Evolutionary conservation across 2,888 invertebrate species (phyloP).

Genomic region (Silvanus unidentatus): DNA sequence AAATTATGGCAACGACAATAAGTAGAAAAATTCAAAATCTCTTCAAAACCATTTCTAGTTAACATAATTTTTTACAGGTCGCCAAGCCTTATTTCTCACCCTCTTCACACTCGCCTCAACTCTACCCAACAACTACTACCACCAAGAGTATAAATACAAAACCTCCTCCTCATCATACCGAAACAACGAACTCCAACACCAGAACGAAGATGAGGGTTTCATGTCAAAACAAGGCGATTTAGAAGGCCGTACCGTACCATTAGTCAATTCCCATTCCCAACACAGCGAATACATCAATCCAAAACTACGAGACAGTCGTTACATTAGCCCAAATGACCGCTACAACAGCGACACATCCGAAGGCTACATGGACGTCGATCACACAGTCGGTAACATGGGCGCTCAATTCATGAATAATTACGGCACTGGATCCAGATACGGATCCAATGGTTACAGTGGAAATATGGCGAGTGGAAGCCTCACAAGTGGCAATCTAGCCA

Average conservation of each 20-base stretch:
- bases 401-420: not conserved
- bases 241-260: conserved; percentile 36
- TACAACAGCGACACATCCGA: conserved; percentile 19
- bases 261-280: conserved; percentile 39
- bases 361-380: conserved; percentile 23
- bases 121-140: conserved; percentile 23
- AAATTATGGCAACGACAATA: no score
- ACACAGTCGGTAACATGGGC: not conserved
- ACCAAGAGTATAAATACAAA: conserved; percentile 43
- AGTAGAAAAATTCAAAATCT: no score
- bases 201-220: conserved; percentile 42
- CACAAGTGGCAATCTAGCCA: conserved; percentile 5
- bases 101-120: conserved; percentile 13
- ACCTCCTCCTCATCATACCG: conserved; percentile 39
- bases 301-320: conserved; percentile 20
- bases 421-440: conserved; percentile 13
- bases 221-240: conserved; percentile 42
- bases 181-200: conserved; percentile 43
- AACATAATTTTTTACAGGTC: not conserved
- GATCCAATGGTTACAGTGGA: conserved; percentile 4
- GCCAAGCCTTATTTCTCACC: no score
- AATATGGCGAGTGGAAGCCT: not conserved
- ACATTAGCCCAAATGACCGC: conserved; percentile 4
- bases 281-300: conserved; percentile 43
- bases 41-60: no score